Evolutionary conservation across 2,113 vertebrate species (phyloP), one percentile per base, ranked within the genome.

Genomic region (Hyla sarda): DNA sequence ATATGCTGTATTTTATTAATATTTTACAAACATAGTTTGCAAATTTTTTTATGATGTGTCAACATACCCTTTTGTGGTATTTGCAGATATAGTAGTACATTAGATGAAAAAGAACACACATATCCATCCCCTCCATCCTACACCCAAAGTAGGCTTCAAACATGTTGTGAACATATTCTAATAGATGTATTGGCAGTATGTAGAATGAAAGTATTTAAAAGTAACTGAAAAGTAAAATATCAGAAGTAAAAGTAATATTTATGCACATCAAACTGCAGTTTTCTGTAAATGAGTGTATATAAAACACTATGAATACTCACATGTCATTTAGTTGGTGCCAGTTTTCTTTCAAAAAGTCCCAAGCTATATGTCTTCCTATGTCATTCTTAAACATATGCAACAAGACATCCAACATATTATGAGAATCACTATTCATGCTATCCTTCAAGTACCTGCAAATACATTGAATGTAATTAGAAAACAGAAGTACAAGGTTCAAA

Each of bases 321-420:
- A 90, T 91, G 86, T 92, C 54, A 16, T 45, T 81, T 88, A 95
- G 86, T 83, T 88, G 67, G 32, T 90, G 80, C 94, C 93, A 94
- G 9, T 95, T 94, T 77, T 92, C 90, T 0, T 89, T 89, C 85
- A 95, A 52, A 69, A 95, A 96, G 17, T 93, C 92, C 91, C 93
- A 95, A 71, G 89, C 92, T 11, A 94, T 82, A 1, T 67, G 89
- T 2, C 88, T 87, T 41, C 95, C 95, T 84, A 91, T 88, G 83
- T 94, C 92, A 60, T 91, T 23, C 50, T 34, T 47, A 82, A 76
- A n/a, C 47, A 95, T 91, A 10, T 41, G 4, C 5, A 19, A 23
- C 45, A 87, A 82, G 34, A 79, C n/a, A 3, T 45, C 32, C 23
- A 72, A 0, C 12, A 80, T 56, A 28, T 93, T 50, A 69, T 65